Base-by-base conservation (phyloP, 2,113 vertebrate genomes). In the Mesembrinibis cayennensis region DNA sequence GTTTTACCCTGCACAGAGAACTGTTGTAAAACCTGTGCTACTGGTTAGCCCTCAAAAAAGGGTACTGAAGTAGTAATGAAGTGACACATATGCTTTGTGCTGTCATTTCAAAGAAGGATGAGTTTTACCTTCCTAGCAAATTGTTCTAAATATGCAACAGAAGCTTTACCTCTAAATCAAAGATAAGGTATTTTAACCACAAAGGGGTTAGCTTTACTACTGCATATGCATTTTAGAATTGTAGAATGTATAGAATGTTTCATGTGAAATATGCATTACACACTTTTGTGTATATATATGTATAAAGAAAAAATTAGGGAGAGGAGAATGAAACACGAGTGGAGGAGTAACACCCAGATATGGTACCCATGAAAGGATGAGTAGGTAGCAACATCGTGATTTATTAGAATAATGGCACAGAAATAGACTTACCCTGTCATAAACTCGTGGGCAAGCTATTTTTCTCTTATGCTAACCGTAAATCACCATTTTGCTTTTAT, bases 401-500 rank as follows among this genome's bases (percentile, higher is more conserved):
- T 96, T 96, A 92, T 91, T 93, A 53, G 78, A 92, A 94, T 58
- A 69, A 83, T 74, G 42, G 61, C 81, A 86, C 14, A 89, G 50
- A 79, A 96, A 97, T 90, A 82, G 45, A 62, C 53, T 90, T 77
- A 80, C 38, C 21, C 49, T 93, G 78, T 94, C 85, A 93, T 49
- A 93, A 97, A 96, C 69, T 76, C 0, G 2, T 53, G 26, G n/a
- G 25, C 26, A 69, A 86, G n/a, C n/a, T 83, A 80, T 91, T 66
- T 92, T 96, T 96, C 89, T 93, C 82, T 82, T 87, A 87, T 80
- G 30, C 79, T 97, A 95, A 93, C 82, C 71, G 58, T 96, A 97
- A 96, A 96, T 98, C 53, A 95, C 65, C 53, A 59, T 82, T 90
- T 95, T 95, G 29, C 38, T 94, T 96, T 93, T 96, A 91, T 93